phyloP scores from a whole-genome alignment of 37 sponge, comb jelly and placozoan genomes.

The Trichoplax adhaerens region DNA sequence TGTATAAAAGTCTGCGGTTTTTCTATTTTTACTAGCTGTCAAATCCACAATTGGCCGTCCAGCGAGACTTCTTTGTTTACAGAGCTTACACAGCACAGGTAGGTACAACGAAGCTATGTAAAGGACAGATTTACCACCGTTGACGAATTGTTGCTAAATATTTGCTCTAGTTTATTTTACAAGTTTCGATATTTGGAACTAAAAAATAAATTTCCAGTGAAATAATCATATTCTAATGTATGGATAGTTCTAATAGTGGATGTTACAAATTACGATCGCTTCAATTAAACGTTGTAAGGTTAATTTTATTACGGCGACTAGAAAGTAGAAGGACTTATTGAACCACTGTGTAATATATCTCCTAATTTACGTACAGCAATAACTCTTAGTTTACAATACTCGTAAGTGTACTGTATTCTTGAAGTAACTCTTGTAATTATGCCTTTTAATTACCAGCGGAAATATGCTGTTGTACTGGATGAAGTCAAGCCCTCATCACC shows the following conservation, averaged over 20 bases:
- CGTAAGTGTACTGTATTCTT: neutral
- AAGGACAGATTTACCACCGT: constrained; percentile 1
- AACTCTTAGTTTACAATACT: neutral
- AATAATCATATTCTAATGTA: too few relatives aligned
- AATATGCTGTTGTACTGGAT: constrained; percentile 74
- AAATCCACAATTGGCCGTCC: constrained; percentile 31
- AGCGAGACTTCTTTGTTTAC: constrained; percentile 83
- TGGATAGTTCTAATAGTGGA: too few relatives aligned
- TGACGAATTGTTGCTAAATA: constrained; percentile 5
- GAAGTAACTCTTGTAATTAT: too few relatives aligned
- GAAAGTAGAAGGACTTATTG: neutral
- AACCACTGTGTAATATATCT: neutral
- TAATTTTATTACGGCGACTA: constrained; percentile 3
- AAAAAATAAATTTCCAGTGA: too few relatives aligned
- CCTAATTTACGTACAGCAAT: neutral
- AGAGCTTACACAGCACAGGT: constrained; percentile 88
- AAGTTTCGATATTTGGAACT: neutral
- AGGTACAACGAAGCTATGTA: neutral
- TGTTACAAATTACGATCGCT: neutral
- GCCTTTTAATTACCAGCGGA: constrained; percentile 15
- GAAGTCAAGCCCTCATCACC: constrained; percentile 54
- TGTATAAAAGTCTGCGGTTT: too few relatives aligned
- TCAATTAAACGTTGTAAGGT: constrained; percentile 1
- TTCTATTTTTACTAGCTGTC: constrained; percentile 15
- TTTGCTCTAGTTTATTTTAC: neutral